These are phyloP conservation scores for Tiphia femorata DNA, from an alignment of 2,888 invertebrate genomes.

Conservation along the genomic window DNA sequence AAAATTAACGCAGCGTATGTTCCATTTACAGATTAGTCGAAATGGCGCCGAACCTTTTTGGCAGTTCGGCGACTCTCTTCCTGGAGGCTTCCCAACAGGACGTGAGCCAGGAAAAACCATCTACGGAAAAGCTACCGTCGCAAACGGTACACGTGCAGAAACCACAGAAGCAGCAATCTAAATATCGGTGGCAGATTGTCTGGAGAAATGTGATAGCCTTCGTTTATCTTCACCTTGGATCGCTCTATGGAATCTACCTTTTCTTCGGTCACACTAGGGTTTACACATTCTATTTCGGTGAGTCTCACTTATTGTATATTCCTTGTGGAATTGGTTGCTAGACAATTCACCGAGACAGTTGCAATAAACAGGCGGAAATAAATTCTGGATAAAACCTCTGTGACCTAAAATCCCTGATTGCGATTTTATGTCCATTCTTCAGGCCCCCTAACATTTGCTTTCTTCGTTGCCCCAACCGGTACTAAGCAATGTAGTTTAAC, in stretches of 20 bases:
- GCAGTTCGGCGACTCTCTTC: conserved; percentile 72
- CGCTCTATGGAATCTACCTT: conserved; percentile 76
- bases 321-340: too few species aligned
- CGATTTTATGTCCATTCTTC: too few species aligned
- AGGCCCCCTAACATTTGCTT: too few species aligned
- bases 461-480: too few species aligned
- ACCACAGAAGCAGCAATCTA: conserved; percentile 36
- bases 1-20: too few species aligned
- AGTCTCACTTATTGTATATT: conserved; percentile 56
- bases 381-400: too few species aligned
- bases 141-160: conserved; percentile 33
- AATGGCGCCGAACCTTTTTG: conserved; percentile 77
- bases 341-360: too few species aligned
- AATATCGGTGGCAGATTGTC: conserved; percentile 77
- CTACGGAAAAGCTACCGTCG: conserved; percentile 19
- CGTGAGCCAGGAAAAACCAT: conserved; percentile 50
- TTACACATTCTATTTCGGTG: conserved; percentile 73
- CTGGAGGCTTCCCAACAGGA: conserved; percentile 66
- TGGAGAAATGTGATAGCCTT: conserved; percentile 86
- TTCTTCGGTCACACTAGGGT: conserved; percentile 69
- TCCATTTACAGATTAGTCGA: conserved; percentile 48
- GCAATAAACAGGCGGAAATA: too few species aligned
- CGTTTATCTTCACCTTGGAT: conserved; percentile 77
- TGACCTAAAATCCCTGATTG: too few species aligned
- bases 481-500: background rate